phyloP scores from a whole-genome alignment of 2,113 vertebrate species.

The Scophthalmus maximus region DNA sequence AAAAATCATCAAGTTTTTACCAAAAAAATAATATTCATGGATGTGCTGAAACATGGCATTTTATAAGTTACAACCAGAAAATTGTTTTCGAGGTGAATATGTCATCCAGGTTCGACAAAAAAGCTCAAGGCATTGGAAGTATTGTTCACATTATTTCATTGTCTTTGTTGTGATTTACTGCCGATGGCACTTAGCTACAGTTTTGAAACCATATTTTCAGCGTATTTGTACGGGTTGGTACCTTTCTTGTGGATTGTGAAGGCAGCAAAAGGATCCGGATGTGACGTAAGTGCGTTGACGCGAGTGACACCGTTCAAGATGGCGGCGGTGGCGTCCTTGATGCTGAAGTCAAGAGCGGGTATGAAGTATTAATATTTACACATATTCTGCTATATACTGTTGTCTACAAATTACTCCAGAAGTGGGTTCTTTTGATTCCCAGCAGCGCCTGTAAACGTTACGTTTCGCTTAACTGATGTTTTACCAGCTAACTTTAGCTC shows the following conservation, averaged over 20 bases:
- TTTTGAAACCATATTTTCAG: not conserved
- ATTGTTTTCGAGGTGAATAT: no score
- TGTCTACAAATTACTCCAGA: not conserved
- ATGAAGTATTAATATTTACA: not conserved
- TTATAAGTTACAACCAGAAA: no score
- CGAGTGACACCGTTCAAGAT: slow-evolving; percentile 59
- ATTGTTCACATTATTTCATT: not conserved
- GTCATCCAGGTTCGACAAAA: no score
- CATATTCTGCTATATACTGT: not conserved
- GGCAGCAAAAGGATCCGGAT: slow-evolving; percentile 4
- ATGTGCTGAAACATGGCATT: no score
- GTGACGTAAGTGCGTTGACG: slow-evolving; percentile 43
- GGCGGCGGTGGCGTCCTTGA: slow-evolving; percentile 79
- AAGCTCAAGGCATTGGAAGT: not conserved
- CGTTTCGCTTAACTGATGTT: no score
- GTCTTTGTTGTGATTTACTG: not conserved
- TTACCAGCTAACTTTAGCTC: not conserved
- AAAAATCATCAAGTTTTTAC: no score
- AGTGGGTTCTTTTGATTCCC: not conserved
- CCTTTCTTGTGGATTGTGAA: not conserved
- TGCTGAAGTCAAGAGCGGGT: slow-evolving; percentile 70
- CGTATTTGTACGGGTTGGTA: fast-evolving
- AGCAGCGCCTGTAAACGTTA: not conserved
- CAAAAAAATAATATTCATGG: no score
- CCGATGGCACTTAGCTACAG: not conserved